phyloP scores from a whole-genome alignment of 2,888 invertebrate species.

The Hirtodrosophila cameraria region DNA sequence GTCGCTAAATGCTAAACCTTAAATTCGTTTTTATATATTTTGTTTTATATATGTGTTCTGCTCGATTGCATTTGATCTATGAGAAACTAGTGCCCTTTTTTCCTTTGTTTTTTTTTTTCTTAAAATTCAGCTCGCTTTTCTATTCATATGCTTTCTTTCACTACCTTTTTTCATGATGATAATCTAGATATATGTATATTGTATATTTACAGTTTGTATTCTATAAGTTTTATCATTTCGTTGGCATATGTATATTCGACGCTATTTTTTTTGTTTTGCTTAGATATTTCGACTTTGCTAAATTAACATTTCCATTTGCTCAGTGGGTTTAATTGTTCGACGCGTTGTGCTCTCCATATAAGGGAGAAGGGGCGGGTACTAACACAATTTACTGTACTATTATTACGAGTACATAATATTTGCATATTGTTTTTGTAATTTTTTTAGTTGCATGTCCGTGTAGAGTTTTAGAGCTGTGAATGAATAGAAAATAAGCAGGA shows the following conservation, averaged over 20 bases:
- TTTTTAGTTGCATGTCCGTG: conserved; percentile 52
- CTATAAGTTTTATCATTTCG: conserved; percentile 50
- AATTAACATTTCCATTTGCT: conserved; percentile 58
- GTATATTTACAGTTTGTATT: conserved; percentile 65
- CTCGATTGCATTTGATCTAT: conserved; percentile 57
- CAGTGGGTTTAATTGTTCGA: conserved; percentile 78
- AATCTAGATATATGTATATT: conserved; percentile 52
- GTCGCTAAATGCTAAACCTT: conserved; percentile 77
- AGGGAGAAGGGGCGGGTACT: conserved; percentile 48
- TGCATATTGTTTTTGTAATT: conserved; percentile 20
- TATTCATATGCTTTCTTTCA: conserved; percentile 57
- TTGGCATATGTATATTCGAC: conserved; percentile 58
- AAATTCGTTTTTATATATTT: conserved; percentile 72
- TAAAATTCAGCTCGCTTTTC: conserved; percentile 73
- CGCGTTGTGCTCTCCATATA: conserved; percentile 52
- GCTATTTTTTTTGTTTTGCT: conserved; percentile 41
- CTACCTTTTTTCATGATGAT: conserved; percentile 50
- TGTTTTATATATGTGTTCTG: conserved; percentile 28
- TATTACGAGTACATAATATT: conserved; percentile 43
- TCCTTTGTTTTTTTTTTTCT: conserved; percentile 18
- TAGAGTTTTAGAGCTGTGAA: conserved; percentile 56
- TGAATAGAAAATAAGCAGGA: not conserved
- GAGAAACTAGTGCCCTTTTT: conserved; percentile 51
- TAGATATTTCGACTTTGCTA: conserved; percentile 59
- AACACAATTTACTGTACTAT: conserved; percentile 46